These are phyloP conservation scores for Ectemnius continuus DNA, from an alignment of 2,888 invertebrate species.

Conservation along the genomic window DNA sequence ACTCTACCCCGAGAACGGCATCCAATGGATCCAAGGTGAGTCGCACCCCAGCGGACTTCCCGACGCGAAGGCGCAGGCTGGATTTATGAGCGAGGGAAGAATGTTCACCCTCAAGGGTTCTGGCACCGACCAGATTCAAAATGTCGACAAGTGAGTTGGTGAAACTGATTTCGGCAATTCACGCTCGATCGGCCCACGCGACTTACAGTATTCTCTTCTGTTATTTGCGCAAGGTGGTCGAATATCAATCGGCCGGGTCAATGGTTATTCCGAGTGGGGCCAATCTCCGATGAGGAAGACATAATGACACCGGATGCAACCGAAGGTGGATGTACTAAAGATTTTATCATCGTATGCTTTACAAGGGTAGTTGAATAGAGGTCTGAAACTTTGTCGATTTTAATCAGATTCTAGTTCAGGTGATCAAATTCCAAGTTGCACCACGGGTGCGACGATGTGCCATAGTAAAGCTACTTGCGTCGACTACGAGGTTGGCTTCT, in stretches of 20 bases:
- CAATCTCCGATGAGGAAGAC: conserved; percentile 81
- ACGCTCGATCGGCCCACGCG: background rate
- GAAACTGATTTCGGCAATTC: conserved; percentile 2
- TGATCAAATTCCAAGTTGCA: conserved; percentile 78
- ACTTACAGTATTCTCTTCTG: conserved; percentile 10
- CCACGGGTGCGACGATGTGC: conserved; percentile 86
- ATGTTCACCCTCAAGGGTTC: conserved; percentile 89
- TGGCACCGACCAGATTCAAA: conserved; percentile 92
- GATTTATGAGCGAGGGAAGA: conserved; percentile 91
- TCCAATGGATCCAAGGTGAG: conserved; percentile 95
- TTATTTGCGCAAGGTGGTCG: conserved; percentile 84
- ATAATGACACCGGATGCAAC: conserved; percentile 83
- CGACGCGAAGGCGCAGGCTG: conserved; percentile 95
- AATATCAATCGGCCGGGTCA: conserved; percentile 92
- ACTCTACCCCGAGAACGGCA: conserved; percentile 91
- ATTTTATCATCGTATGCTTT: background rate
- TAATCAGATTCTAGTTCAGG: conserved; percentile 36
- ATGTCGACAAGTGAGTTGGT: conserved; percentile 85
- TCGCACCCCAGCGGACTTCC: conserved; percentile 87
- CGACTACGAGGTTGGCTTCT: conserved; percentile 91
- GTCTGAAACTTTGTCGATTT: background rate
- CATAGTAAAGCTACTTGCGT: conserved; percentile 90
- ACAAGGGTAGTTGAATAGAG: background rate
- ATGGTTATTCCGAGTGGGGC: conserved; percentile 93
- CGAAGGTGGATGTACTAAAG: conserved; percentile 61